Conservation (phyloP, 2,797 vertebrate genomes). For the Enteromius trimaculatus region DNA sequence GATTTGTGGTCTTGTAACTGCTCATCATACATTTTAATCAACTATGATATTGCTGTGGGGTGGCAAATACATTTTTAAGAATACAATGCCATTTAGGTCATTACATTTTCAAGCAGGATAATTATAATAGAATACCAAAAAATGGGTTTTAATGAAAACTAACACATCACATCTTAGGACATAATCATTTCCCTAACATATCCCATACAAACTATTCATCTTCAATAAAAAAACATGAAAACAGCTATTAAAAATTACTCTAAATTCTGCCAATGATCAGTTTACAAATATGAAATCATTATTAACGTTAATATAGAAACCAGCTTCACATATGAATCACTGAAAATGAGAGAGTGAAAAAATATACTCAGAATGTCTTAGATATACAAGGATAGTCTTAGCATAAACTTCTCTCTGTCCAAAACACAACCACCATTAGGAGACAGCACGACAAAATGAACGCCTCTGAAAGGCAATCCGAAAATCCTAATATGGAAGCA, state of each 20-base stretch:
- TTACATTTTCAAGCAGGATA: not conserved
- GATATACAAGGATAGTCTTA: not conserved
- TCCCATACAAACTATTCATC: not conserved
- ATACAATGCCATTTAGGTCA: not conserved
- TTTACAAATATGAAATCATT: not conserved
- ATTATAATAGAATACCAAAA: not conserved
- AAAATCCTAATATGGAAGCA: slow-evolving; percentile 1
- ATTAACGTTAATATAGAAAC: not conserved
- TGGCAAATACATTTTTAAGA: not conserved
- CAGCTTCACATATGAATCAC: not conserved
- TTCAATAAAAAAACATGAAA: not conserved
- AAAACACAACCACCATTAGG: slow-evolving; percentile 34
- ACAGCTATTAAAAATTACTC: not conserved
- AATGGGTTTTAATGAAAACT: not conserved
- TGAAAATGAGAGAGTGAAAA: slow-evolving; percentile 13
- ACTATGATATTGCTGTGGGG: not conserved
- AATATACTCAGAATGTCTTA: not conserved
- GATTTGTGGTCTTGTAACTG: not conserved
- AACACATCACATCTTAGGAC: not conserved
- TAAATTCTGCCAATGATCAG: not conserved
- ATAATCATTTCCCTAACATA: not conserved
- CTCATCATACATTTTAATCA: not conserved
- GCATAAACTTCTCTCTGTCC: not conserved
- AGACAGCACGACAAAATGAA: slow-evolving; percentile 29
- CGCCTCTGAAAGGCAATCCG: not conserved